Conservation (phyloP, 2,797 vertebrate genomes). For the Prionace glauca region DNA sequence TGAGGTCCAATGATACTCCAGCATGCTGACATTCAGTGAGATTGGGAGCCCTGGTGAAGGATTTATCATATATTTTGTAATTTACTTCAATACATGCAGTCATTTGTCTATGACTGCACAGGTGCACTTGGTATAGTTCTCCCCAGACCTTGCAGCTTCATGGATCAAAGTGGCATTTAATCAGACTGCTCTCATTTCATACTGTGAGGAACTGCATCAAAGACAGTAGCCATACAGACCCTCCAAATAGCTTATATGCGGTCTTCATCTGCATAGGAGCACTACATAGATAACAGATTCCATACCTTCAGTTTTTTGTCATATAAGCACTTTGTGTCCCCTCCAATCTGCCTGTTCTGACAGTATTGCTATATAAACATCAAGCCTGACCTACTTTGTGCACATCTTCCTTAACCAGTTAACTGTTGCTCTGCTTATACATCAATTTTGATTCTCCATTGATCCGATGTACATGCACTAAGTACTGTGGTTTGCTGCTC, state of each 20-base stretch:
- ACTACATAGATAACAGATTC: not conserved
- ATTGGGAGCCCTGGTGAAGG: not conserved
- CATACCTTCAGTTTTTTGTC: not conserved
- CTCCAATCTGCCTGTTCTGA: not conserved
- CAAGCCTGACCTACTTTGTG: not conserved
- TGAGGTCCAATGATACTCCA: not conserved
- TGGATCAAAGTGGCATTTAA: not conserved
- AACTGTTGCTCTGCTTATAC: not conserved
- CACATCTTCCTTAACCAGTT: not conserved
- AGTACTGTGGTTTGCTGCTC: not conserved
- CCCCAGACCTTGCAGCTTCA: not conserved
- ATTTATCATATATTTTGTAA: not conserved
- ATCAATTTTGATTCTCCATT: not conserved
- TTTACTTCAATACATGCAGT: not conserved
- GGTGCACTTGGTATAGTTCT: not conserved
- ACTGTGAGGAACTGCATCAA: not conserved
- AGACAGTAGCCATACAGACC: not conserved
- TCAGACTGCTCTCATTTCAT: not conserved
- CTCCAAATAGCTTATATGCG: not conserved
- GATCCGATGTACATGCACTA: not conserved
- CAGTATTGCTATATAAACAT: not conserved
- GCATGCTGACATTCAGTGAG: not conserved
- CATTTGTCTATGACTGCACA: not conserved
- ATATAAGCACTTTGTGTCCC: not conserved
- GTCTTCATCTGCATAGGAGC: not conserved